Base-by-base conservation (phyloP, 2,888 invertebrate genomes). In the Drosophila aldrichi region DNA sequence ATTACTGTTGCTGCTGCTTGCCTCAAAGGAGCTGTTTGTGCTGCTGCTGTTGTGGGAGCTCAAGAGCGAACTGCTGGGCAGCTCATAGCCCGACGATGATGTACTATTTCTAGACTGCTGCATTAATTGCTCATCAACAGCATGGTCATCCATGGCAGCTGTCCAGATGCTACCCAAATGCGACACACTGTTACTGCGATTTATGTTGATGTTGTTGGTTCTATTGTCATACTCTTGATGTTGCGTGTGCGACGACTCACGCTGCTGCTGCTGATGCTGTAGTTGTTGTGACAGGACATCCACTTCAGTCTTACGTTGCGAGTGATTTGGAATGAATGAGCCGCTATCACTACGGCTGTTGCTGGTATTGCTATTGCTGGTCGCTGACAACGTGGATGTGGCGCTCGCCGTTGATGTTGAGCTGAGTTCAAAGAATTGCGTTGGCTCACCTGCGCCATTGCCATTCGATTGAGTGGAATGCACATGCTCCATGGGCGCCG, bases 91-190 rank as follows among this genome's bases (percentile, higher is more conserved):
- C 9, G 62, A 56, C 4, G 70, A 22, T 2, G 77, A 66, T 1
- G 77, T 63, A 20, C 46, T 54, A 14, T 25, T 56, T 25, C 36
- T 54, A 0, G 72, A 40, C 34, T 70, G 65, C 55, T 65, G 18
- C 43, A 80, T 34, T 34, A 67, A 25, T 46, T 70, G 49, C 55
- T 80, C 83, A 55, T 86, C 86, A 56, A 89, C 75, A 20, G 89
- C 89, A 57, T 88, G 86, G 51, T 86, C 86, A 38, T 86, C 86
- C 67, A 86, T 72, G 1, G 88, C 81, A 51, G 74, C 72, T 0
- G 86, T 75, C 88, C 88, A 86, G 29, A 76, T 61, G 32, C 49
- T 60, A 2, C 60, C 65, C 3, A 66, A 46, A 40, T 63, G 54
- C 18, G 40, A 54, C 43, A 56, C 43, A 36, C 62, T 41, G 20